Percentiles rank a stretch among this genome's conserved stretches.
phyloP scores from a whole-genome alignment of 2,797 vertebrate genomes.

The Ptychobarbus kaznakovi region DNA sequence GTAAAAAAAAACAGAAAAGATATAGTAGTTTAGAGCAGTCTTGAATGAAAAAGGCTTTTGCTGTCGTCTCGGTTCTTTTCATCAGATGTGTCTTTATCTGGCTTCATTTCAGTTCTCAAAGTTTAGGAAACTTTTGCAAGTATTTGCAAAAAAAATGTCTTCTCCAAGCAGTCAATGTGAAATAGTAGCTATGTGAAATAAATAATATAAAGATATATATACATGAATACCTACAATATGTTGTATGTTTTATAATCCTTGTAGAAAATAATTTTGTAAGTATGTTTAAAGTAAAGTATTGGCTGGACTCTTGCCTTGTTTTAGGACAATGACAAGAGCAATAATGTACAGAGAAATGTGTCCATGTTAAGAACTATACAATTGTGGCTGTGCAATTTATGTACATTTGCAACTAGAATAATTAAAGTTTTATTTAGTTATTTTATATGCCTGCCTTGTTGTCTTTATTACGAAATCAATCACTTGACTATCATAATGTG shows the following conservation, averaged over 20 bases:
- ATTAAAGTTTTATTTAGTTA: slow-evolving; percentile 99
- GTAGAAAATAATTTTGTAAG: slow-evolving; percentile 97
- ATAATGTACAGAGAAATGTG: slow-evolving; percentile 96
- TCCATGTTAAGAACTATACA: slow-evolving; percentile 85
- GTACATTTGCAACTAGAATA: slow-evolving; percentile 99
- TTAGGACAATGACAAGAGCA: slow-evolving; percentile 86
- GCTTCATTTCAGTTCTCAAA: slow-evolving; percentile 29
- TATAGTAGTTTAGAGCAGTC: slow-evolving; percentile 14
- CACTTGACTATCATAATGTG: not conserved
- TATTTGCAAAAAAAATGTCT: slow-evolving; percentile 37
- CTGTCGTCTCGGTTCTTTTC: slow-evolving; percentile 33
- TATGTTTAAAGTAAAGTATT: slow-evolving; percentile 94
- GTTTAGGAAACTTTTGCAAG: slow-evolving; percentile 32
- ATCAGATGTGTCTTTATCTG: slow-evolving; percentile 29
- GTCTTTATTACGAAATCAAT: slow-evolving; percentile 37
- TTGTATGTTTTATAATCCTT: slow-evolving; percentile 96
- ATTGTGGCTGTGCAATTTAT: slow-evolving; percentile 98
- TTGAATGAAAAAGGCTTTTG: slow-evolving; percentile 3
- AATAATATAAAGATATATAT: slow-evolving; percentile 71
- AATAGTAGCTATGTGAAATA: slow-evolving; percentile 61
- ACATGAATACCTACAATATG: slow-evolving; percentile 79
- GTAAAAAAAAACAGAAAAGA: slow-evolving; percentile 15
- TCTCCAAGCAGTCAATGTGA: slow-evolving; percentile 59
- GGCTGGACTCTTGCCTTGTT: slow-evolving; percentile 84
- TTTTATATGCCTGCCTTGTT: slow-evolving; percentile 80